Evolutionary conservation across 2,113 vertebrate species (phyloP), one percentile per base, ranked within the genome.

Genomic region (Strix uralensis): DNA sequence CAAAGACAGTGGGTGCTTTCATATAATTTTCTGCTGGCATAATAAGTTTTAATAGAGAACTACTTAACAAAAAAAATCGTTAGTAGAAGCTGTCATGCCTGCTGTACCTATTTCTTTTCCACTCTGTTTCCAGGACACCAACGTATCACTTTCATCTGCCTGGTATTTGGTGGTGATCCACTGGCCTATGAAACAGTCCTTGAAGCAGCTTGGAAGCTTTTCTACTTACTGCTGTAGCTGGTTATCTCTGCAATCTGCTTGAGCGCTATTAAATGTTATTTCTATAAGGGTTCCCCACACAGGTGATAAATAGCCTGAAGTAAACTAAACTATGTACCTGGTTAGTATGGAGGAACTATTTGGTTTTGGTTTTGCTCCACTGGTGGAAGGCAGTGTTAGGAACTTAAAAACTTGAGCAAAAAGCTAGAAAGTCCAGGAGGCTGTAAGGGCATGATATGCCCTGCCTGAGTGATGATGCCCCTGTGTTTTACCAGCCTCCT

Each of bases 191-290:
- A 69, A 63, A 79, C 66, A 10, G 70, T 71, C 61, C 84, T 87
- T 71, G 84, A 75, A 96, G 62, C 66, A 73, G 81, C 85, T 91
- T 89, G 92, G 81, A 87, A 91, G 91, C 78, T 85, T 94, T 95
- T 92, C 72, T 96, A 4, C 79, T 78, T 90, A 80, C 14, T 97
- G 36, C 49, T 92, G 52, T 73, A 58, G 54, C 63, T 83, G 71
- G 78, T 96, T 96, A 88, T 95, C 91, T 96, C 74, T 94, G 46
- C 74, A 82, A 90, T 96, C 90, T 95, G 15, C 58, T 72, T 61
- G 74, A 94, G 90, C 82, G 87, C 84, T 90, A 52, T 89, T 95
- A 91, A 70, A 62, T 88, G 74, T 38, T 90, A 3, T 82, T 97
- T 96, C 93, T 93, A 15, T 66, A 90, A 93, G 93, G 94, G 47